These are phyloP conservation scores for Taxidea taxus DNA, from an alignment of 2,113 vertebrate genomes.

Conservation along the genomic window DNA sequence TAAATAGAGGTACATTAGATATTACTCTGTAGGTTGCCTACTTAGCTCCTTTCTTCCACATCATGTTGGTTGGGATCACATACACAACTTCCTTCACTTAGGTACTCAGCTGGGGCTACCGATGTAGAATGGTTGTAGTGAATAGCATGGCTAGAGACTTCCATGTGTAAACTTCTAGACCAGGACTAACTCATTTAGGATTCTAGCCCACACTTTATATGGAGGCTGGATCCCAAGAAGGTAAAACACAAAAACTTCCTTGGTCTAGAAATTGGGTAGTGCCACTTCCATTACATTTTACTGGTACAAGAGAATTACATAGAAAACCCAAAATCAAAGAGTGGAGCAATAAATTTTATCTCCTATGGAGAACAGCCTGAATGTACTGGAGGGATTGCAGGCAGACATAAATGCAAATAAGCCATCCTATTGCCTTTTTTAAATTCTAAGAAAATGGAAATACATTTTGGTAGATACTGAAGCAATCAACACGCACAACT, in stretches of 20 bases:
- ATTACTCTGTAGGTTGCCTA: neutral
- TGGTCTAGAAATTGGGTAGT: neutral
- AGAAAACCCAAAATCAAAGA: neutral
- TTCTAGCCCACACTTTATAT: neutral
- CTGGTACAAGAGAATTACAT: neutral
- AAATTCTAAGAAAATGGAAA: neutral
- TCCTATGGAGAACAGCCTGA: neutral
- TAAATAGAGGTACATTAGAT: neutral
- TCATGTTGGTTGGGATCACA: neutral
- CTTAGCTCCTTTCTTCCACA: neutral
- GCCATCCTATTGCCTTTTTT: neutral
- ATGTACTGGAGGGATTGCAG: neutral
- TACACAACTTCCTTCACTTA: neutral
- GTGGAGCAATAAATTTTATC: neutral
- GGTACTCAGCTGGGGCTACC: neutral
- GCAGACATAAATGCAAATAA: neutral
- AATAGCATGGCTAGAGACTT: accelerated
- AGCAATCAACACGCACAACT: neutral
- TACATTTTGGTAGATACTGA: neutral
- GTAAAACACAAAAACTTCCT: neutral
- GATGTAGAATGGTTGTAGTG: neutral
- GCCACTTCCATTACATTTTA: neutral
- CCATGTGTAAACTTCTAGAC: neutral
- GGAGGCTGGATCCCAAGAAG: neutral
- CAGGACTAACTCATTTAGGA: neutral